These are phyloP conservation scores for Trachelus iudaicus DNA, from an alignment of 2,888 invertebrate genomes.

Conservation along the genomic window DNA sequence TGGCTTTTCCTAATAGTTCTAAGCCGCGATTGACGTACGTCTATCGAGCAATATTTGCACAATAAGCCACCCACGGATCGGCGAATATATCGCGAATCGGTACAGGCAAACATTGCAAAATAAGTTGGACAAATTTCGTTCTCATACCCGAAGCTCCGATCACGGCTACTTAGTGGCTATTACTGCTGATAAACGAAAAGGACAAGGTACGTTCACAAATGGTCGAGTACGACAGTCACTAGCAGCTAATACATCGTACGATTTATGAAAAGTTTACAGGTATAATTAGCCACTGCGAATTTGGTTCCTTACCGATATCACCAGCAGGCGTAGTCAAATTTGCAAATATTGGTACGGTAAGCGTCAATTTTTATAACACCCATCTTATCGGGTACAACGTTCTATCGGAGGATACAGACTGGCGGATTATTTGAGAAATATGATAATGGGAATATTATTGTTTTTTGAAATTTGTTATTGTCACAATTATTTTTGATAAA, in stretches of 20 bases:
- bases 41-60: neutral
- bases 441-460: too few species aligned
- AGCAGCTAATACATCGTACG: neutral
- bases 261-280: neutral
- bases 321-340: neutral
- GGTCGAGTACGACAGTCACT: neutral
- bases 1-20: slow-evolving; percentile 14
- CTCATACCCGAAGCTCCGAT: neutral
- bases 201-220: neutral
- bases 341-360: neutral
- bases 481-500: too few species aligned
- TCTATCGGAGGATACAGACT: neutral
- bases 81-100: slow-evolving; percentile 1
- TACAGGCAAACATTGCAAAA: neutral
- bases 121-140: neutral
- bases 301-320: neutral
- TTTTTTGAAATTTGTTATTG: too few species aligned
- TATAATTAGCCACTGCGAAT: neutral
- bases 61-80: slow-evolving; percentile 14
- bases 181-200: neutral
- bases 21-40: slow-evolving; percentile 17
- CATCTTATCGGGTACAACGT: neutral
- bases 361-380: neutral
- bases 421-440: neutral
- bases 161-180: neutral